Conservation (phyloP, 2,113 vertebrate genomes). For the Brachyistius frenatus region DNA sequence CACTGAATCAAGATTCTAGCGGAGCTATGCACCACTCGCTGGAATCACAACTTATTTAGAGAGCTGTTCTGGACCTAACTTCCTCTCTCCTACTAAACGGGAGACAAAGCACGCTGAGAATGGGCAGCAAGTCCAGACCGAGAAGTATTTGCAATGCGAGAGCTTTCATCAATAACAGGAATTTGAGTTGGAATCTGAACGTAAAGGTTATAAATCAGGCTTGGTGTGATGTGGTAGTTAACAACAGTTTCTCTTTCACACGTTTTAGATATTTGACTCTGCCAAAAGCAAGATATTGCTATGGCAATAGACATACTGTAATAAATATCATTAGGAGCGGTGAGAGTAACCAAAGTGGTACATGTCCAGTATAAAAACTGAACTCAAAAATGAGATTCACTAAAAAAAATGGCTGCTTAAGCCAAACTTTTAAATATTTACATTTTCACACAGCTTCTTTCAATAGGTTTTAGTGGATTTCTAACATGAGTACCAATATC, state of each 20-base stretch:
- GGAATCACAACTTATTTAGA: slow-evolving; percentile 35
- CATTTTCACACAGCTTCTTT: too few relatives aligned
- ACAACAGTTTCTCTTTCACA: slow-evolving; percentile 3
- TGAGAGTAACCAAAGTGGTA: too few relatives aligned
- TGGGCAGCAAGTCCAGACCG: not conserved
- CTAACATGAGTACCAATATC: too few relatives aligned
- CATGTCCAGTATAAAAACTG: too few relatives aligned
- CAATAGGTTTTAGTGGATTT: too few relatives aligned
- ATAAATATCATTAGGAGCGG: too few relatives aligned
- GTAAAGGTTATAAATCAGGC: slow-evolving; percentile 23
- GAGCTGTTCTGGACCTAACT: not conserved
- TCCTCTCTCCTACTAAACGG: not conserved
- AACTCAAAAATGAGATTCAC: too few relatives aligned
- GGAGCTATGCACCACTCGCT: not conserved
- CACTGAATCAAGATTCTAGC: slow-evolving; percentile 59
- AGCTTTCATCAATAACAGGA: slow-evolving; percentile 2
- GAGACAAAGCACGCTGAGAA: not conserved
- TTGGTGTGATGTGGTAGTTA: not conserved
- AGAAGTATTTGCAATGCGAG: not conserved
- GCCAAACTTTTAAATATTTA: too few relatives aligned
- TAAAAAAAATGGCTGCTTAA: too few relatives aligned
- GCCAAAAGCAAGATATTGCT: too few relatives aligned
- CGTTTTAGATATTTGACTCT: slow-evolving; percentile 25
- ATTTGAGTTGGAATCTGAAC: not conserved
- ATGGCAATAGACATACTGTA: too few relatives aligned